Base-by-base conservation (phyloP, 2,797 vertebrate genomes). In the Aldrovandia affinis region DNA sequence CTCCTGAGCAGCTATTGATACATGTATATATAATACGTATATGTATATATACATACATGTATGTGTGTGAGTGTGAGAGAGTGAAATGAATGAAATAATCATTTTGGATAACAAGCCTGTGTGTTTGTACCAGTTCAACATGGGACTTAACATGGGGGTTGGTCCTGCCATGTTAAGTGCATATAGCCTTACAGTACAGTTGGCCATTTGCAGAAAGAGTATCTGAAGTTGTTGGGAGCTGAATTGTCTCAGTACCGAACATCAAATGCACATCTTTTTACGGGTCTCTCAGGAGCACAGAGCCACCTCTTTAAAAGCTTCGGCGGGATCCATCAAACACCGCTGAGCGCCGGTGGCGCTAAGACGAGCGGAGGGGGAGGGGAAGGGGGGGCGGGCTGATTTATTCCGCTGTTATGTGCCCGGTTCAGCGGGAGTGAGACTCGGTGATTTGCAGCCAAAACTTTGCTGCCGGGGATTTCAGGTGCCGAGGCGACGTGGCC, bases 401-500 rank as follows among this genome's bases (percentile, higher is more conserved):
- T 77, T 77, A 77, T 47, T 77, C 73, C 4, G 73, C 1, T 47
- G 73, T 47, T 47, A 77, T n/a, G 39, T 77, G 20, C n/a, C 73
- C 8, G 39, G 73, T 39, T 65, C 68, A 39, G 68, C 36, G 68
- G 68, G 68, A 73, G 68, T 73, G 36, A 2, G 33, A 39, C 73
- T 25, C 73, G 4, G 73, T 77, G 73, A 77, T 77, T 77, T 77
- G 7, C 42, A 77, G 73, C 73, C 73, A 44, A 47, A 77, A 77
- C 73, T 77, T 47, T 75, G 70, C 70, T 15, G 70, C 70, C 9
- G 36, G 70, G 36, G 2, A 20, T 44, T n/a, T 44, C 70, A 18
- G 22, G 73, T 47, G 73, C 42, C 22, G 20, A 9, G 73, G 6
- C 22, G 42, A 47, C 73, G 15, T 9, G 22, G 47, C 14, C 14